phyloP scores from a whole-genome alignment of 30 jellyfish, hydroid and myxozoan genomes.

The Aurelia sp. region DNA sequence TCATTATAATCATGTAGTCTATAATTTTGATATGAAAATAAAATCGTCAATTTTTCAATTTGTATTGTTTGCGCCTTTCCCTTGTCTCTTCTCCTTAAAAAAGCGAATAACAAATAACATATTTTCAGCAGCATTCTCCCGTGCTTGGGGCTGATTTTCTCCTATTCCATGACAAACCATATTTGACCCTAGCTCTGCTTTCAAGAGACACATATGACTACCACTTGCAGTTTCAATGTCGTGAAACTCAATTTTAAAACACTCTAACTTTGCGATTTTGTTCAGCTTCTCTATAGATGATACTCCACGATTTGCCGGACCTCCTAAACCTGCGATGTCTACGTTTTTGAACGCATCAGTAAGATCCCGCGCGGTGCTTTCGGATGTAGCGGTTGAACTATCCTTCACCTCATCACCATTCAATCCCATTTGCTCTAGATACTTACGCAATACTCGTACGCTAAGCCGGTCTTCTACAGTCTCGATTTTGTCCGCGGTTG shows the following conservation, averaged over 20 bases:
- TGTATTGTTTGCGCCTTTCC: background rate
- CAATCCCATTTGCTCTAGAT: background rate
- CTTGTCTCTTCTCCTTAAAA: slow-evolving; percentile 1
- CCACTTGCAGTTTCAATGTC: background rate
- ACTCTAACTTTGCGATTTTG: background rate
- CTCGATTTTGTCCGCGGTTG: background rate
- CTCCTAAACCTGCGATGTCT: background rate
- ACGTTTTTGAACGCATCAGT: background rate
- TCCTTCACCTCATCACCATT: background rate
- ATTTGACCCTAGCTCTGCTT: slow-evolving; percentile 26
- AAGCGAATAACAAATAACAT: slow-evolving; percentile 17
- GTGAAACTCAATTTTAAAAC: slow-evolving; percentile 26
- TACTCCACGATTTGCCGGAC: too few relatives aligned
- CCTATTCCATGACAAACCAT: slow-evolving; percentile 66
- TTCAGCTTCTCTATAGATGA: slow-evolving; percentile 45
- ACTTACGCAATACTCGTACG: background rate
- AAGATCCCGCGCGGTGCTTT: background rate
- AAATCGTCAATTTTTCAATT: background rate
- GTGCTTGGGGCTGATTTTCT: slow-evolving; percentile 45
- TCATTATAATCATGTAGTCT: too few relatives aligned
- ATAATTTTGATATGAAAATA: too few relatives aligned
- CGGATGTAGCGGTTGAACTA: background rate
- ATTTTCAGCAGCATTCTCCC: slow-evolving; percentile 61
- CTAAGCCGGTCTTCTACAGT: background rate
- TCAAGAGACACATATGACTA: slow-evolving; percentile 34